These are phyloP conservation scores for Lophius americanus DNA, from an alignment of 2,797 vertebrate species.

Conservation along the genomic window DNA sequence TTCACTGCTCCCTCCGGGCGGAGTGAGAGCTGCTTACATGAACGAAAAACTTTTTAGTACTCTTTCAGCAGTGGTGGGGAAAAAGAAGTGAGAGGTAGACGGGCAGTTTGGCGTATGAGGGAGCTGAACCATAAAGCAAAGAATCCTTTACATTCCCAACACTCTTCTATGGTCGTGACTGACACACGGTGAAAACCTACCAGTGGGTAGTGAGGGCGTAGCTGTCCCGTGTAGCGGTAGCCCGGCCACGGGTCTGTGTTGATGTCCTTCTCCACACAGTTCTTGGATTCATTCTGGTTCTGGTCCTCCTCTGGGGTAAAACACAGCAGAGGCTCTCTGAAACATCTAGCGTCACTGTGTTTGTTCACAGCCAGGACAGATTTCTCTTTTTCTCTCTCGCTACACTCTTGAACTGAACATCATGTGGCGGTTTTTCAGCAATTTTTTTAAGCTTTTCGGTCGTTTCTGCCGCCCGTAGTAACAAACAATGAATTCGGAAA, in stretches of 20 bases:
- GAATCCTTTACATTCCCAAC: too few species aligned
- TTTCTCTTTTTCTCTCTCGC: not conserved
- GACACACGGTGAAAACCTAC: slow-evolving; percentile 72
- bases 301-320: slow-evolving; percentile 89
- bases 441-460: too few species aligned
- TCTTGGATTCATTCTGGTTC: slow-evolving; percentile 89
- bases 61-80: too few species aligned
- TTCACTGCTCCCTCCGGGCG: too few species aligned
- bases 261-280: slow-evolving; percentile 88
- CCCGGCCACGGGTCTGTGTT: slow-evolving; percentile 98
- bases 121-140: too few species aligned
- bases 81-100: too few species aligned
- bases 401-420: not conserved
- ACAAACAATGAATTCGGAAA: too few species aligned
- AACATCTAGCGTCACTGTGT: slow-evolving; percentile 17
- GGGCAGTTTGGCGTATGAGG: too few species aligned
- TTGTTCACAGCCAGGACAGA: not conserved
- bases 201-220: slow-evolving; percentile 95
- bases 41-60: too few species aligned
- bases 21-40: too few species aligned
- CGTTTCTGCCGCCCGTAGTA: too few species aligned
- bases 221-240: slow-evolving; percentile 95
- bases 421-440: not conserved
- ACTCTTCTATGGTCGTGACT: too few species aligned
- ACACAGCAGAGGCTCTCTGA: slow-evolving; percentile 21